Base-by-base conservation (phyloP, 2,797 vertebrate genomes). In the Dipus sagitta region DNA sequence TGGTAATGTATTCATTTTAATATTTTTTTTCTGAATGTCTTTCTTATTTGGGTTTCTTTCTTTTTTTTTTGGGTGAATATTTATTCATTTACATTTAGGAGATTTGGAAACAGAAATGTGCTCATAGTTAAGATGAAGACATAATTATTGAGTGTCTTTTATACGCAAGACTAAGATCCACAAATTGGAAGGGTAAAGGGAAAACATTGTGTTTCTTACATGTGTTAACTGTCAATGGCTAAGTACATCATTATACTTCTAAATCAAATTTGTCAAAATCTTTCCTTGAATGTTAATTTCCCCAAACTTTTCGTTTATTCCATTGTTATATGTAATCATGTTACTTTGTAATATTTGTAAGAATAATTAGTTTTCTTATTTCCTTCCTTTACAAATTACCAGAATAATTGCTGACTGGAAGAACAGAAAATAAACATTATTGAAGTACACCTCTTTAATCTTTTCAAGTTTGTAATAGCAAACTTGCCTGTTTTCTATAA, bases 231-330 rank as follows among this genome's bases (percentile, higher is more conserved):
- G 85, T 81, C 71, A 77, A 67, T 76, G 3, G 47, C 26, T 42
- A 20, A 64, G n/a, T 67, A 28, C 18, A 24, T 70, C 47, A 85
- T 80, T 60, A 85, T 64, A 54, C n/a, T 88, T 80, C 5, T 80
- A 80, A 84, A 80, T 64, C 15, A 4, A 76, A 70, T 60, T 47
- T 15, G 77, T 77, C 67, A 34, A 89, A 70, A 71, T 14, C 9
- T 88, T 80, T 42, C 20, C 23, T 74, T 82, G 74, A 93, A 86
- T 88, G 30, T 68, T 70, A 74, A 47, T 34, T 91, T 81, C 76
- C 71, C 24, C 15, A 79, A 65, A 70, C 60, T 28, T 1, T 82
- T 86, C 38, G 12, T 28, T 82, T 83, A 28, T 64, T 62, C 17
- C 86, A 2, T 15, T 77, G 42, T 67, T 76, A 82, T 65, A 72